Evolutionary conservation across 2,113 vertebrate genomes (phyloP).

Genomic region (Malurus alboscapulatus): DNA sequence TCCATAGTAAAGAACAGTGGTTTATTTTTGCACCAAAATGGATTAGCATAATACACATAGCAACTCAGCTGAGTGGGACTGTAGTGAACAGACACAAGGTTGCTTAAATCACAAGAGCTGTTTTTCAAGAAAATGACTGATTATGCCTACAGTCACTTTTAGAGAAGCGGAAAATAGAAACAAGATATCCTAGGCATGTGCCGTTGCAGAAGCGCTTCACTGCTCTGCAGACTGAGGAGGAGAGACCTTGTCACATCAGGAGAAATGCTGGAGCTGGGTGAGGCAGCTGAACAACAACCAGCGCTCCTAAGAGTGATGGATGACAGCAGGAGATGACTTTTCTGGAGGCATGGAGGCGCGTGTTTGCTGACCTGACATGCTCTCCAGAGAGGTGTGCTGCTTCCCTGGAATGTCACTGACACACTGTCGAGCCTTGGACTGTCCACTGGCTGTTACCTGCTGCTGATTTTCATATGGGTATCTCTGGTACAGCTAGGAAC

Average conservation of each 20-base stretch:
- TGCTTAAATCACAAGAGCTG: not conserved
- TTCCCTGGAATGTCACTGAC: not conserved
- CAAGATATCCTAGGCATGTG: not conserved
- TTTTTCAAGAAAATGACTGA: not conserved
- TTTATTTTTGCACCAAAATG: not conserved
- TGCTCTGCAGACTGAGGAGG: not conserved
- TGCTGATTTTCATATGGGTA: not conserved
- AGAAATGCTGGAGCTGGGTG: not conserved
- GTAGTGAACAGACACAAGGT: not conserved
- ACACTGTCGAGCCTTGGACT: not conserved
- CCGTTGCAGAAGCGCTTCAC: not conserved
- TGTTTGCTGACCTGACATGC: not conserved
- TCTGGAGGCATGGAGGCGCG: not conserved
- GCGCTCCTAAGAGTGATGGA: rapidly evolving
- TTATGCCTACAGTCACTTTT: not conserved
- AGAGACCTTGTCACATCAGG: not conserved
- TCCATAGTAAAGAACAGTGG: not conserved
- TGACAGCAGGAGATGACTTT: not conserved
- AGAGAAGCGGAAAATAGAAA: not conserved
- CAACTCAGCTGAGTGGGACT: not conserved
- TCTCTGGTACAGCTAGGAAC: not conserved
- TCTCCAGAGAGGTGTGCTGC: not conserved
- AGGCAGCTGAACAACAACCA: not conserved
- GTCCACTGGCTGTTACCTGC: not conserved
- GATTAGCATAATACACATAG: not conserved